These are phyloP conservation scores for Heliocidaris tuberculata DNA, from an alignment of 35 echinoderm and acorn worm genomes.

Conservation along the genomic window DNA sequence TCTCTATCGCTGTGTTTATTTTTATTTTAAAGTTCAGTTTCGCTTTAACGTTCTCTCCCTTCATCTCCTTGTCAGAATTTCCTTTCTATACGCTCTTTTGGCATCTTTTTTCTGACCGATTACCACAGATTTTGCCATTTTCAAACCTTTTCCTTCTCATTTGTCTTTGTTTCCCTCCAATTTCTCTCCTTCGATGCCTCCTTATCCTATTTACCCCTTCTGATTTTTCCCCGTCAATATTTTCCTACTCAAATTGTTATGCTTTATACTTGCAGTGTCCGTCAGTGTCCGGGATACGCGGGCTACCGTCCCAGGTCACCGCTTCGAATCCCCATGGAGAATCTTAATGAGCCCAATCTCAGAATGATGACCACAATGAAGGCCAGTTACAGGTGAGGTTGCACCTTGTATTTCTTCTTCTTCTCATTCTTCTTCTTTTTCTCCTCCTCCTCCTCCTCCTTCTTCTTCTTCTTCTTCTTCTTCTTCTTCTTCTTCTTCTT, in stretches of 20 bases:
- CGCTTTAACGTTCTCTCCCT: too few species aligned
- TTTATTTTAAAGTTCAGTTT: too few species aligned
- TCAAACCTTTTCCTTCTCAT: neutral
- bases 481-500: constrained; percentile 17
- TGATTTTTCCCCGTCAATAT: neutral
- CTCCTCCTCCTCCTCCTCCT: too few species aligned
- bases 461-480: neutral
- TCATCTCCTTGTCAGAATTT: too few species aligned
- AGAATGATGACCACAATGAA: constrained; percentile 70
- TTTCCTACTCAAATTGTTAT: neutral
- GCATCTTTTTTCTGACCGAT: too few species aligned
- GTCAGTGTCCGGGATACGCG: constrained; percentile 85
- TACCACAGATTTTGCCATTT: neutral
- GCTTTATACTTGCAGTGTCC: constrained; percentile 60
- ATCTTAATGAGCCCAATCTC: constrained; percentile 6
- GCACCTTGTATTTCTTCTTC: neutral
- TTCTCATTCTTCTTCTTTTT: neutral
- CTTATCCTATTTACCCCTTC: neutral
- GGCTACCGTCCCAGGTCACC: constrained; percentile 85
- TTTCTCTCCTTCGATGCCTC: too few species aligned
- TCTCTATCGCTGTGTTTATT: too few species aligned
- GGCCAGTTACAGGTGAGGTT: constrained; percentile 76
- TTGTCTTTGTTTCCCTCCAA: neutral
- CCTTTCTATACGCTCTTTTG: too few species aligned
- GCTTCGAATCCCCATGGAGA: constrained; percentile 52